A percentile compares a stretch with the other conserved stretches of the same genome.
phyloP scores from a whole-genome alignment of 2,113 vertebrate genomes.

The Oreocharis arfaki region DNA sequence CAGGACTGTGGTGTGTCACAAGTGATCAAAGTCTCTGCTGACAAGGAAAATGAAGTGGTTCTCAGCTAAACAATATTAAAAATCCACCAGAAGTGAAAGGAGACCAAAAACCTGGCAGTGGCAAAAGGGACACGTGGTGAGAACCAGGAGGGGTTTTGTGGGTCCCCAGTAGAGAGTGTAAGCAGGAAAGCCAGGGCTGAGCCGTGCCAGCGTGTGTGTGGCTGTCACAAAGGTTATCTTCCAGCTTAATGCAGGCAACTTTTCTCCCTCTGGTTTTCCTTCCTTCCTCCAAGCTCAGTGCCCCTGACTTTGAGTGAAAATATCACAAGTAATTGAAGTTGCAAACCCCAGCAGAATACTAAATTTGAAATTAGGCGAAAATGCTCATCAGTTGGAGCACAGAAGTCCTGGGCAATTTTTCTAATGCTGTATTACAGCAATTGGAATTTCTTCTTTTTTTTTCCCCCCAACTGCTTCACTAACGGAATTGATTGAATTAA shows the following conservation, averaged over 20 bases:
- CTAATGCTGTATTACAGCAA: constrained; percentile 6
- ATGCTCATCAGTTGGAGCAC: neutral
- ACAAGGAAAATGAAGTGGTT: neutral
- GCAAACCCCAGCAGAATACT: constrained; percentile 31
- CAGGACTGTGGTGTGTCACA: rapidly evolving
- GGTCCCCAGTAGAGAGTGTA: neutral
- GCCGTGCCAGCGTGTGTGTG: neutral
- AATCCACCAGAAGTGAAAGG: neutral
- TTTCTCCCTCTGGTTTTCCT: neutral
- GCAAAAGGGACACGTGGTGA: neutral
- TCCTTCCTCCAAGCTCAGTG: neutral
- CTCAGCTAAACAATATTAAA: neutral
- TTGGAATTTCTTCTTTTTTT: neutral
- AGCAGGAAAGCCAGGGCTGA: neutral
- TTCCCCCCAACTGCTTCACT: neutral
- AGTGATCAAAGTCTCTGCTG: neutral
- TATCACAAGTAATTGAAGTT: constrained; percentile 41
- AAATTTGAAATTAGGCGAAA: constrained; percentile 62
- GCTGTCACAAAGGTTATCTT: neutral
- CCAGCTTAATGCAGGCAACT: neutral
- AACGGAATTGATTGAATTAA: constrained; percentile 69
- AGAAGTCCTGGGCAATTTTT: constrained; percentile 31
- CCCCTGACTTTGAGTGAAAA: constrained; percentile 23
- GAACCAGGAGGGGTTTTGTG: neutral
- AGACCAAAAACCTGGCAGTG: neutral